Evolutionary conservation across 2,113 vertebrate species (phyloP).

Genomic region (Nibea coibor): DNA sequence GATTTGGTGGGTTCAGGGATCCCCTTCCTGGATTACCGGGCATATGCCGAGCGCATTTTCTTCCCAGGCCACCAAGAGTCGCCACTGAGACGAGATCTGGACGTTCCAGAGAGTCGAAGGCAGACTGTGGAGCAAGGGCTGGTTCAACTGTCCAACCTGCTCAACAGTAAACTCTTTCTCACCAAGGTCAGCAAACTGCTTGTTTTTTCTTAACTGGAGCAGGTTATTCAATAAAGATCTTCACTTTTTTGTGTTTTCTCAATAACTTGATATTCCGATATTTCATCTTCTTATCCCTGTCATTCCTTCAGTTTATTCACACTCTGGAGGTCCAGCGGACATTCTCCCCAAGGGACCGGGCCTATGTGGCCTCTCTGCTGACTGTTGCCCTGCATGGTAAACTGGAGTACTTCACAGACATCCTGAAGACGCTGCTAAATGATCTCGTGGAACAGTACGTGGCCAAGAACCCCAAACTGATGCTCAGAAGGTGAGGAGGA

Average conservation of each 20-base stretch:
- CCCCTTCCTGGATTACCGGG: conserved; percentile 94
- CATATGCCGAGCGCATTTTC: conserved; percentile 95
- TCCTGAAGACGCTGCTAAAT: conserved; percentile 93
- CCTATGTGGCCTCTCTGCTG: conserved; percentile 94
- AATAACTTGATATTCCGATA: no score
- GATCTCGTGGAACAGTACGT: conserved; percentile 96
- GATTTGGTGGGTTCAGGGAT: conserved; percentile 96
- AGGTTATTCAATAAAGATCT: not conserved
- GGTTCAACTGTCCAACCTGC: conserved; percentile 95
- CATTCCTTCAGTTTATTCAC: conserved; percentile 89
- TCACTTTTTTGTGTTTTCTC: not conserved
- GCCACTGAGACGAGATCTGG: conserved; percentile 91
- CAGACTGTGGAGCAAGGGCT: conserved; percentile 96
- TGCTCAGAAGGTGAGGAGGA: conserved; percentile 91
- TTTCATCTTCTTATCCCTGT: not conserved
- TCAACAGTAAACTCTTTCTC: conserved; percentile 98
- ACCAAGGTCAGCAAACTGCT: conserved; percentile 88
- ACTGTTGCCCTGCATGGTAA: conserved; percentile 95
- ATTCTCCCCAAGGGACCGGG: conserved; percentile 93
- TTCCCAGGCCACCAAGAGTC: conserved; percentile 96
- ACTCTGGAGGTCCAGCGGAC: conserved; percentile 96
- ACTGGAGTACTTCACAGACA: conserved; percentile 97
- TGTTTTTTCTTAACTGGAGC: not conserved
- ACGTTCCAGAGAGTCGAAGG: conserved; percentile 91
- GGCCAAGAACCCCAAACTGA: conserved; percentile 97